These are phyloP conservation scores for Philopedon plagiatum DNA, from an alignment of 2,888 invertebrate species.

Conservation along the genomic window DNA sequence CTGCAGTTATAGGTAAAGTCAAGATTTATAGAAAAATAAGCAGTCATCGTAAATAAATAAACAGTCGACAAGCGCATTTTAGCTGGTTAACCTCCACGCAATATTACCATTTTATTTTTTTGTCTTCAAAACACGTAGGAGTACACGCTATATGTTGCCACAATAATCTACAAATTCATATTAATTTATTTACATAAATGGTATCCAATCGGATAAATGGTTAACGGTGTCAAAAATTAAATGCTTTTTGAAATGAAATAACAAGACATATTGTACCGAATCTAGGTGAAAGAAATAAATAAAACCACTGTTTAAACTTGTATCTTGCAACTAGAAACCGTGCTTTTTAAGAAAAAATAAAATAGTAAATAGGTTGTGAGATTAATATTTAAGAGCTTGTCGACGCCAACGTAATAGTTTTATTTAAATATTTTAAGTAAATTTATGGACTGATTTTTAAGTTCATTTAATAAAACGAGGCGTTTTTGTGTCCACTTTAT, in stretches of 20 bases:
- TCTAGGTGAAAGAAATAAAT: constrained; percentile 22
- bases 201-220: background rate
- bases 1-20: too few species aligned
- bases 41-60: too few species aligned
- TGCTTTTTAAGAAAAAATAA: background rate
- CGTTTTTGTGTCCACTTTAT: too few species aligned
- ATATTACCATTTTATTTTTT: background rate
- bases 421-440: background rate
- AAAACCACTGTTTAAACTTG: constrained; percentile 27
- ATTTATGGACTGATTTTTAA: background rate
- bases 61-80: background rate
- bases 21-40: too few species aligned
- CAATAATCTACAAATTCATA: background rate
- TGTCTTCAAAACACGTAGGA: background rate
- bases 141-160: background rate
- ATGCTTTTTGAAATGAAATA: constrained; percentile 14
- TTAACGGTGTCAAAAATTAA: background rate
- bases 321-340: background rate
- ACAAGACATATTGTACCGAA: constrained; percentile 26
- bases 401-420: constrained; percentile 6
- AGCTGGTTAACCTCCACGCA: constrained; percentile 7
- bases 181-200: constrained; percentile 14
- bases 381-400: background rate
- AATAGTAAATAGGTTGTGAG: background rate
- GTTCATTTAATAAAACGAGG: background rate